Base-by-base conservation (phyloP, 1,140 invertebrate species). In the Kradibia gibbosae region DNA sequence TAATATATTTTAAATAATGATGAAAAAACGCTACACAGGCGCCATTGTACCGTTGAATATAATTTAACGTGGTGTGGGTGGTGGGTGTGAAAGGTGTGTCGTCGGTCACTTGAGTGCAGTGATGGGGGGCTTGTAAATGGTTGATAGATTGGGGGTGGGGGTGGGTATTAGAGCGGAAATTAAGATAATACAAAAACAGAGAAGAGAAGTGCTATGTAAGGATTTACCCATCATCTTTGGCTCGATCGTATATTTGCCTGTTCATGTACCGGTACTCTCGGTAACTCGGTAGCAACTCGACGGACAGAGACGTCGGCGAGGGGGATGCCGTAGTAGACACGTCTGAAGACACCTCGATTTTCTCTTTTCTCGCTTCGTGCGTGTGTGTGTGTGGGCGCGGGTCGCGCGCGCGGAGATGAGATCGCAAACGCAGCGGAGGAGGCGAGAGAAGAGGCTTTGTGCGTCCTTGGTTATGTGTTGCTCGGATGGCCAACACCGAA, bases 241-340 rank as follows among this genome's bases (percentile, higher is more conserved):
- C 82, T 83, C 82, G 82, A 76, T 83, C 77, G 75, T 83, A 80
- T 75, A 83, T 83, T 83, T 83, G 82, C 82, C 78, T 83, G 77
- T 83, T 83, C 82, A 83, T 83, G 82, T 83, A 80, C 81, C 81
- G 73, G n/a, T n/a, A n/a, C 45, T 78, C 28, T 73, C 55, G 72
- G 72, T 55, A 73, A 74, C 57, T 65, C 70, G 72, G 75, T 65
- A 73, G 53, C 42, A 39, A 82, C 53, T 71, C 65, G 53, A 79
- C 71, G 75, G 34, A 74, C 79, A 75, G n/a, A 75, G 70, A 81
- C 53, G 81, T 62, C 74, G 48, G 71, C 70, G 76, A 75, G 31
- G 57, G 45, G 31, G 71, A 71, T 45, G 80, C 36, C 65, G 80
- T 74, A 57, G 81, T 74, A 77, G 76, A 72, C 42, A 55, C 48